Percentiles rank a stretch among this genome's conserved stretches.
These are phyloP conservation scores for Cryptotis parvus DNA, from an alignment of 2,113 vertebrate species.

Conservation along the genomic window DNA sequence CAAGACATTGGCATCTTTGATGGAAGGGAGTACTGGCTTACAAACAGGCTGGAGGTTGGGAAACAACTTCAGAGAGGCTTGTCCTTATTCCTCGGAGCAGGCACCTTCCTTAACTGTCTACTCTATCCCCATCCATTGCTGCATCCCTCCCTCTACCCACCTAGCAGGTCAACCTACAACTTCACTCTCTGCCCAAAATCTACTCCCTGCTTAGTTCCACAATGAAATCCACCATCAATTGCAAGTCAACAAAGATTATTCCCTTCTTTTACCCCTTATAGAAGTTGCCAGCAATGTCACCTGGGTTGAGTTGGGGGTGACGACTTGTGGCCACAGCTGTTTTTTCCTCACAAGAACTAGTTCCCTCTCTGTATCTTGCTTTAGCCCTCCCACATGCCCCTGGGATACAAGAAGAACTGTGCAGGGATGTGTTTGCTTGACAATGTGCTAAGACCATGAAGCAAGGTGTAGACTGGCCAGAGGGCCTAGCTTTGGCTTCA, in stretches of 20 bases:
- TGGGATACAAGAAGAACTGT: background rate
- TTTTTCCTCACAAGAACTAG: too few relatives aligned
- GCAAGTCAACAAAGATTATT: background rate
- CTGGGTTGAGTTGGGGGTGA: too few relatives aligned
- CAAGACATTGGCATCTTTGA: background rate
- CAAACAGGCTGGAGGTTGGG: background rate
- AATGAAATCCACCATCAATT: background rate
- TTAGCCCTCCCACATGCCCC: background rate
- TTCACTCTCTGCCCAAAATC: background rate
- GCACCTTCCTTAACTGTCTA: background rate
- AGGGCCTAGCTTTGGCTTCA: background rate
- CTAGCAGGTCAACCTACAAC: background rate
- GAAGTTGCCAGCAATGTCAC: background rate
- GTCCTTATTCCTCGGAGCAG: background rate
- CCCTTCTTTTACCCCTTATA: background rate
- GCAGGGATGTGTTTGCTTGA: background rate
- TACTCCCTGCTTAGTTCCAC: background rate
- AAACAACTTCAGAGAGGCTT: background rate
- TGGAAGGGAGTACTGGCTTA: background rate
- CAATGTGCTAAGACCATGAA: background rate
- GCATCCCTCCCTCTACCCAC: background rate
- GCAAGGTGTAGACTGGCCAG: background rate
- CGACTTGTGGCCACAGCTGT: too few relatives aligned
- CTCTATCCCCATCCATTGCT: background rate
- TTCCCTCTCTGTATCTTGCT: too few relatives aligned